Evolutionary conservation across 2,888 invertebrate genomes (phyloP), one percentile per base, ranked within the genome.

Genomic region (Oscheius sp.): DNA sequence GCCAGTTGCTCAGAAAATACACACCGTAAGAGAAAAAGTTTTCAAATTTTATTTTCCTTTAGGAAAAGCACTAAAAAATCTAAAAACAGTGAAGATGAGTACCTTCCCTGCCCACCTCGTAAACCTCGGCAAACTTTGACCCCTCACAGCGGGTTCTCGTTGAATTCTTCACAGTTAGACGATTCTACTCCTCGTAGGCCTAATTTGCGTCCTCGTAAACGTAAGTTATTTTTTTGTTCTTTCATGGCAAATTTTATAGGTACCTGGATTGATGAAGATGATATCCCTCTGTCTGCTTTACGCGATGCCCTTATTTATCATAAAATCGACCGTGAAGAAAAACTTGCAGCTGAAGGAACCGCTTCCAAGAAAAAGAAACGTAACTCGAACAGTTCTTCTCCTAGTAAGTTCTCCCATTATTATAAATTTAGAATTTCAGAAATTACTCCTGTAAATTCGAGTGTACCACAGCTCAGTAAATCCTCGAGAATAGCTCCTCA

Each of bases 181-280:
- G 64, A 64, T 16, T 27, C 64, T 12, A 69, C 69, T 25, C 55
- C 69, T 1, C 53, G 56, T 1, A 64, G 64, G 27, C 21, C 29
- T 21, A 43, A 27, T 21, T 35, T 53, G 12, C 52, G 56, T 52
- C 69, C 55, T 1, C 27, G 69, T 55, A 69, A 41, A 21, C 21
- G 53, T 69, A 23, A 23, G 55, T 35, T 68, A 21, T 49, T n/a
- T n/a, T n/a, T n/a, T 6, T 35, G 35, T 3, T 3, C 5, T 35
- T 35, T 6, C 35, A 35, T 35, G 35, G 35, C 3, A 6, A 35
- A 35, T 35, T 6, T 35, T 69, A 13, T 25, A 69, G 69, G 43
- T 23, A 25, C n/a, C n/a, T 69, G 55, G 55, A 21, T 55, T 23
- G 55, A 53, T 12, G 29, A 69, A 23, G 69, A 56, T 2, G 12